Base-by-base conservation (phyloP, 2,113 vertebrate genomes). In the Boleophthalmus pectinirostris region DNA sequence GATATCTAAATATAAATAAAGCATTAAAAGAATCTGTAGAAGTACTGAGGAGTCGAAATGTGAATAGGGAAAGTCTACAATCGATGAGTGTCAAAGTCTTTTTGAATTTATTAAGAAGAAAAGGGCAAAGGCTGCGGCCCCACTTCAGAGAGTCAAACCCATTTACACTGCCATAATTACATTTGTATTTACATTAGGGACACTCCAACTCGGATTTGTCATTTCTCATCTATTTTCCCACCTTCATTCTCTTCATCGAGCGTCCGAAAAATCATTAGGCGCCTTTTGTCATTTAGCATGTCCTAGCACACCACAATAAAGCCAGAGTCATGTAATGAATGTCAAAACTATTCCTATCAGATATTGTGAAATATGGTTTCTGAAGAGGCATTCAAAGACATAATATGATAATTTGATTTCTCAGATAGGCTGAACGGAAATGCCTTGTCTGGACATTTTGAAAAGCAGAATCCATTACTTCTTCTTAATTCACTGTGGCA, bases 391-490 rank as follows among this genome's bases (percentile, higher is more conserved):
- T 92, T 92, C 88, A 89, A 85, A 91, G 89, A 93, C 91, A 93
- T 93, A 93, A 93, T 92, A 91, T 90, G 91, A 92, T 94, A 90
- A 94, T 94, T 93, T 90, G 88, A 94, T 94, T 93, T 92, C 86
- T 89, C 90, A 87, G 91, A 94, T 94, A 91, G 92, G 91, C 90
- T 91, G 87, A 91, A 90, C 86, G 90, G 90, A 93, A 93, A 93
- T 86, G 90, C 92, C 90, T 89, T 88, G 85, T 90, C 89, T 92
- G 87, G 89, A 87, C 92, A 85, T 91, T 90, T 90, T 90, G 88
- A 93, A 91, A 92, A 90, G 91, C 89, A 88, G 92, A 93, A 94
- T 93, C 92, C 92, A 94, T 94, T 93, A 94, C 88, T 91, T 94
- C 77, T 90, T 90, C 90, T 92, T 93, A 93, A 94, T 94, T 93